Conservation (phyloP, 2,888 invertebrate species). For the Drosophila borborema region DNA sequence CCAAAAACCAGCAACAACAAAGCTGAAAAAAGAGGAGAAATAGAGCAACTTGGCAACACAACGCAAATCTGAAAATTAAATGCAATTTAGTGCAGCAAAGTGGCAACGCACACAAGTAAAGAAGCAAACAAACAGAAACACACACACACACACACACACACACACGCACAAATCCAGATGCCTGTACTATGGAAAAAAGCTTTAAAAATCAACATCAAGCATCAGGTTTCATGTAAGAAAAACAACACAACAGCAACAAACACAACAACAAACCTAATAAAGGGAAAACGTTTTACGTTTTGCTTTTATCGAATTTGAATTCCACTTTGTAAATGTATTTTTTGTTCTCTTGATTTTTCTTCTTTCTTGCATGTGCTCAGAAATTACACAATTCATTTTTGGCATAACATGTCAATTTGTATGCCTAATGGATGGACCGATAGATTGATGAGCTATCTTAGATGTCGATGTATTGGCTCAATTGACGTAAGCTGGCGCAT, state of each 20-base stretch:
- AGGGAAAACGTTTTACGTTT: constrained; percentile 48
- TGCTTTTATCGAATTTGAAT: constrained; percentile 40
- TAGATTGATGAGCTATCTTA: too few species aligned
- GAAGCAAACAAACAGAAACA: constrained; percentile 30
- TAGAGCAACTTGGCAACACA: constrained; percentile 24
- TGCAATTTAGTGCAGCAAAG: constrained; percentile 80
- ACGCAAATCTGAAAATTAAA: constrained; percentile 75
- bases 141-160: constrained; percentile 11
- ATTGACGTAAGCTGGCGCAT: too few species aligned
- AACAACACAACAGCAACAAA: constrained; percentile 19
- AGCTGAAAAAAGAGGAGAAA: constrained; percentile 26
- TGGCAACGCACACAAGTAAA: constrained; percentile 55
- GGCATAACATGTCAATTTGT: constrained; percentile 77
- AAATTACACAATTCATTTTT: constrained; percentile 78
- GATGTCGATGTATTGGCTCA: too few species aligned
- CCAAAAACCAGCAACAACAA: constrained; percentile 41
- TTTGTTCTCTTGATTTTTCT: not conserved
- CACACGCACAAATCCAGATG: constrained; percentile 5
- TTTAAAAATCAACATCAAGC: constrained; percentile 57
- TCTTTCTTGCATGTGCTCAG: constrained; percentile 10
- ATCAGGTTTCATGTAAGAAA: constrained; percentile 44
- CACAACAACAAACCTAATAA: constrained; percentile 28
- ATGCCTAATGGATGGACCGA: constrained; percentile 37
- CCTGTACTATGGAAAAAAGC: constrained; percentile 33
- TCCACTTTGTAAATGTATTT: constrained; percentile 37